Conservation (phyloP, 2,113 vertebrate species). For the Eubucco bourcierii region DNA sequence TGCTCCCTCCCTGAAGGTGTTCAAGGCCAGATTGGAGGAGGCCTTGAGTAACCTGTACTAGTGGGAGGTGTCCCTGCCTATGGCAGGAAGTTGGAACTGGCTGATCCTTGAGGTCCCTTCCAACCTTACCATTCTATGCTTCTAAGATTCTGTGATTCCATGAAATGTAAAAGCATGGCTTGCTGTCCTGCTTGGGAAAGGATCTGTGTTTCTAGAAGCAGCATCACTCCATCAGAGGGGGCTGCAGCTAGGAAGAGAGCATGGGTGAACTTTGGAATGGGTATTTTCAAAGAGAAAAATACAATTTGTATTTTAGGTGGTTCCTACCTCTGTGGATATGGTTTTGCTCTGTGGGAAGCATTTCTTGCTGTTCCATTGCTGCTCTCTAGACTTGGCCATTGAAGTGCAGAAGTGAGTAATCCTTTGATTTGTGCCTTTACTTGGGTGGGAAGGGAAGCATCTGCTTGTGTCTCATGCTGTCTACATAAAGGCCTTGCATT, state of each 20-base stretch:
- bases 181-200: not conserved
- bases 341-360: not conserved
- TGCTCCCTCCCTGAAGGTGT: no score
- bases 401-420: not conserved
- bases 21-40: no score
- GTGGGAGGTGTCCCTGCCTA: no score
- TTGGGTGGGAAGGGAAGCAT: not conserved
- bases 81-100: no score
- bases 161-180: not conserved
- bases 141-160: no score
- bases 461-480: not conserved
- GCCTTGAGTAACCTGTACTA: no score
- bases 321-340: not conserved
- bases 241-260: not conserved
- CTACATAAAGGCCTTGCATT: not conserved
- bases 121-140: no score
- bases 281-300: not conserved
- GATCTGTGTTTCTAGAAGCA: not conserved
- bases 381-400: not conserved
- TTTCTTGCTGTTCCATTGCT: not conserved
- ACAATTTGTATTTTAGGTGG: not conserved
- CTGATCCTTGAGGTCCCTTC: no score
- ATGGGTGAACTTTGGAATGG: not conserved
- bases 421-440: not conserved
- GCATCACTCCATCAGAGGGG: not conserved